phyloP scores from a whole-genome alignment of 2,888 invertebrate genomes.

The Gerosis bhagava region DNA sequence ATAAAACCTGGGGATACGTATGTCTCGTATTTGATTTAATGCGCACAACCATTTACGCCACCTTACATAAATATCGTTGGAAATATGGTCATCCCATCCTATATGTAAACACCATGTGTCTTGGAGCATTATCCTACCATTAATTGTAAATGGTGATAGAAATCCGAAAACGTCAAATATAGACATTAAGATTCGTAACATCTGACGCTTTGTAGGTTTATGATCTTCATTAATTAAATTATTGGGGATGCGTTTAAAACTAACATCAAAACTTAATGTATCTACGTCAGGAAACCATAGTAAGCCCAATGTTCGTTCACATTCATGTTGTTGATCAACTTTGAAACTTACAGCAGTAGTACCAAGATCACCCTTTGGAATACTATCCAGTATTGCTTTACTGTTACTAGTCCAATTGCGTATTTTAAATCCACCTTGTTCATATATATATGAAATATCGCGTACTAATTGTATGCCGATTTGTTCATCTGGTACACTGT shows the following conservation, averaged over 20 bases:
- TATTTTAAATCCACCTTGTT: constrained; percentile 23
- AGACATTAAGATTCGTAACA: neutral
- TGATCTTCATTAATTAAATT: constrained; percentile 1
- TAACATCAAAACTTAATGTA: neutral
- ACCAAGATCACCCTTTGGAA: constrained; percentile 23
- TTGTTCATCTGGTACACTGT: neutral
- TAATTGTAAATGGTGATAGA: constrained; percentile 4
- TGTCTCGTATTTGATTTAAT: neutral
- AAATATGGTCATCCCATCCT: constrained; percentile 2
- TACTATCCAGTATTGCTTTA: constrained; percentile 8
- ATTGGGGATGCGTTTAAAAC: constrained; percentile 1
- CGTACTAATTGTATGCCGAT: constrained; percentile 7
- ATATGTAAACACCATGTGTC: constrained; percentile 2
- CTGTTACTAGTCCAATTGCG: constrained; percentile 29
- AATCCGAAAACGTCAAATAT: constrained; percentile 9
- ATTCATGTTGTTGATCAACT: neutral
- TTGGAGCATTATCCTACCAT: constrained; percentile 3
- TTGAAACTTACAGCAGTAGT: constrained; percentile 11
- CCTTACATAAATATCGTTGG: neutral
- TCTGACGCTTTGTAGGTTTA: neutral
- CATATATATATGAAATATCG: constrained; percentile 6
- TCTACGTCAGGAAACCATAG: constrained; percentile 12
- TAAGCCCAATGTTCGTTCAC: constrained; percentile 1
- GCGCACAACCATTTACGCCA: constrained; percentile 2
- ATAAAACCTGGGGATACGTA: constrained; percentile 1